Evolutionary conservation across 2,113 vertebrate genomes (phyloP).

Genomic region (Xenopus tropicalis): DNA sequence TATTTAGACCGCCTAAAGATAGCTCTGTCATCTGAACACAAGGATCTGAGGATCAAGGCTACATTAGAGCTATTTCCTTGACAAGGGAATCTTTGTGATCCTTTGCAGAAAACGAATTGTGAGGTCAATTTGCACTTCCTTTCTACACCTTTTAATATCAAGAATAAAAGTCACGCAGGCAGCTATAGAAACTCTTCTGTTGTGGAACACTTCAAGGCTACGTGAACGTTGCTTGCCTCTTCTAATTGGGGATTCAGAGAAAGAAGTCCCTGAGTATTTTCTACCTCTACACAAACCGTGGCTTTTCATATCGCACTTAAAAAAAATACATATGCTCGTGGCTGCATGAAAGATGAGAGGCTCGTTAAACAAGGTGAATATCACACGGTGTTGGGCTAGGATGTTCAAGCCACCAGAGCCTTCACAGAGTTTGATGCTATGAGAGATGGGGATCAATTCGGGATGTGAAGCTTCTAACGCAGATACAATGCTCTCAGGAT

Average conservation of each 20-base stretch:
- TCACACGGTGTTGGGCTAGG: slow-evolving; percentile 6
- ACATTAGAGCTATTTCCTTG: not conserved
- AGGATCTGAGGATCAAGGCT: not conserved
- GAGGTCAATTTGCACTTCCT: not conserved
- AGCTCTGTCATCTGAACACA: too few relatives aligned
- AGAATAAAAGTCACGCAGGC: not conserved
- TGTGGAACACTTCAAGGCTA: not conserved
- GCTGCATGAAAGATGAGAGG: not conserved
- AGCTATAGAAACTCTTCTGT: not conserved
- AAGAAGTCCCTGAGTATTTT: slow-evolving; percentile 2
- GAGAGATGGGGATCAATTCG: slow-evolving; percentile 10
- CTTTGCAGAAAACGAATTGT: not conserved
- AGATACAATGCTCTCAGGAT: slow-evolving; percentile 23
- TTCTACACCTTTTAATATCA: not conserved
- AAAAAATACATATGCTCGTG: slow-evolving; percentile 11
- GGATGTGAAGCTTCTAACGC: slow-evolving; percentile 6
- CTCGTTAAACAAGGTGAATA: slow-evolving; percentile 21
- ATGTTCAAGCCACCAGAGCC: slow-evolving; percentile 21
- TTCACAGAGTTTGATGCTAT: slow-evolving; percentile 25
- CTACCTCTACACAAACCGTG: not conserved
- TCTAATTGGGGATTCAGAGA: not conserved
- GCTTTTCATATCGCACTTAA: slow-evolving; percentile 10
- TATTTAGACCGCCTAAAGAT: too few relatives aligned
- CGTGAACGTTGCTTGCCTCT: not conserved
- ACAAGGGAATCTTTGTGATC: not conserved